Percentiles rank a stretch among this genome's conserved stretches.
Conservation (phyloP, 2,888 invertebrate species). For the Luffia ferchaultella region DNA sequence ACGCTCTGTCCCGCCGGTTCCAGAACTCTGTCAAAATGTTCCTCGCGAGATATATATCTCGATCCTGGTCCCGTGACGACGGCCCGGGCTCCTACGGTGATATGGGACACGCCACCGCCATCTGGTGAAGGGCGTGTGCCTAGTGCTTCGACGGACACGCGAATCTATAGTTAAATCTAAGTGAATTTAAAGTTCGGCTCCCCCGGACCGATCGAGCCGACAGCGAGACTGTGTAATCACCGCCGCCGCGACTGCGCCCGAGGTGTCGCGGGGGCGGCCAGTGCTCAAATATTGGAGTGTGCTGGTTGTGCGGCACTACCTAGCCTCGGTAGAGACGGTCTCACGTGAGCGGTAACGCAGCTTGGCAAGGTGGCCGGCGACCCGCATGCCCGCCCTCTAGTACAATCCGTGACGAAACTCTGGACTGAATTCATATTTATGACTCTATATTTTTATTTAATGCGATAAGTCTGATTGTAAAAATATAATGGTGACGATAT, state of each 20-base stretch:
- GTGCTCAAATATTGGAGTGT: not conserved
- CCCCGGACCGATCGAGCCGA: too few species aligned
- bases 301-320: not conserved
- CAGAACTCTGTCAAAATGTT: not conserved
- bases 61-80: constrained; percentile 9
- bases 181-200: too few species aligned
- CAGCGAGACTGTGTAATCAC: too few species aligned
- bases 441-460: constrained; percentile 63
- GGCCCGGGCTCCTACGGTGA: constrained; percentile 10
- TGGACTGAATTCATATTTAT: constrained; percentile 56
- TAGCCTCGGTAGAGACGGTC: not conserved
- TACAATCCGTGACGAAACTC: constrained; percentile 21
- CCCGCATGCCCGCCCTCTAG: constrained; percentile 15
- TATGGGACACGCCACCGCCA: too few species aligned
- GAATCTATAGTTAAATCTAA: too few species aligned
- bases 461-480: constrained; percentile 63
- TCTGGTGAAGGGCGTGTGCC: too few species aligned
- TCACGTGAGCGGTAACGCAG: not conserved
- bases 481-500: constrained; percentile 45
- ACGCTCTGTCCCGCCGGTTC: not conserved
- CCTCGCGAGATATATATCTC: not conserved
- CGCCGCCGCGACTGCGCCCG: constrained; percentile 2
- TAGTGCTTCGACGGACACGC: too few species aligned
- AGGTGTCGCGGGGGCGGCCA: constrained; percentile 9
- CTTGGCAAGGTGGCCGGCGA: not conserved